Evolutionary conservation across 2,113 vertebrate genomes (phyloP), one percentile per base, ranked within the genome.

Genomic region (Podocnemis expansa): DNA sequence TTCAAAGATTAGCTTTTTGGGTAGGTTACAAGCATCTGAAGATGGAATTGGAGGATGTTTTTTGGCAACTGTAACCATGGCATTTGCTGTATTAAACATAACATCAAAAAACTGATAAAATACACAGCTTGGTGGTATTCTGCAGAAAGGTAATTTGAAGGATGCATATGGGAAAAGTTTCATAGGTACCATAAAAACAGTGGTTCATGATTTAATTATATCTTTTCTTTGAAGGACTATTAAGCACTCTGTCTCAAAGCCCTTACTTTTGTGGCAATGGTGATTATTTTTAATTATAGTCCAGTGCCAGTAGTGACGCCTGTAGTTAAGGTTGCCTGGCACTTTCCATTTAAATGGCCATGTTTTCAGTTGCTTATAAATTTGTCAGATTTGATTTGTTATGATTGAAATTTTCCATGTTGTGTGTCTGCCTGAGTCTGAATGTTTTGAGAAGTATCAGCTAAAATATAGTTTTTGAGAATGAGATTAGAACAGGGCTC

Each of bases 181-280:
- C 45, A 1, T 88, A 79, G 73, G 89, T 94, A 78, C 54, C 82
- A 63, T 93, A 84, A 56, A 25, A 84, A 85, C 70, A 75, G 41
- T 13, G 0, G 81, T 78, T 73, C 82, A 41, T 0, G 4, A n/a
- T 95, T 92, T 95, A 95, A 95, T 92, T 95, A 96, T 94, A 93
- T 95, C 82, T 93, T 95, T 95, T 94, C 92, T 91, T 93, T 45
- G 85, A 93, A 93, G 93, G 89, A 70, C 58, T 63, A 58, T 75
- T 79, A 75, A 88, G 79, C 88, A 83, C 1, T 1, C 91, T 93
- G 92, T 22, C n/a, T 58, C 63, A 41, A 43, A 92, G 75, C 29
- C n/a, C 73, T 89, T 58, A 45, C 34, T 31, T 85, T 84, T 80
- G 24, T 88, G 52, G 17, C 12, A 47, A 4, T 11, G 76, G 45